Evolutionary conservation across 2,113 vertebrate genomes (phyloP).

Genomic region (Hydrolagus affinis): DNA sequence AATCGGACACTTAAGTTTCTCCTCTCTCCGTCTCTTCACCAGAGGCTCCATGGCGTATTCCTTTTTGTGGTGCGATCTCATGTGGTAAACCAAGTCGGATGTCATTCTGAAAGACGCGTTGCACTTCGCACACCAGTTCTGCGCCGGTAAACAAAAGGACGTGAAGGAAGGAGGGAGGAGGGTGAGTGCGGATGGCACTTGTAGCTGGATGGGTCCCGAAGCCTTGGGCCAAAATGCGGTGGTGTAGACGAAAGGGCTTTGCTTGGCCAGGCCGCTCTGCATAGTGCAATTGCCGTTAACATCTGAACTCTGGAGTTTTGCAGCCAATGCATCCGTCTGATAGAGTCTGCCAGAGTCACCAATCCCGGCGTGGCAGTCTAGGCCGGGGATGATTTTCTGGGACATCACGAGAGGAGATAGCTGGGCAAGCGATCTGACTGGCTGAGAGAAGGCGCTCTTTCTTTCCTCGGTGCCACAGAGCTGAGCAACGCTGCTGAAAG

Average conservation of each 20-base stretch:
- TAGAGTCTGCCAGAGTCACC: constrained; percentile 73
- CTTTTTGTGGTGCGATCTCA: constrained; percentile 97
- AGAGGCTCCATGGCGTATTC: constrained; percentile 87
- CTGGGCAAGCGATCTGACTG: constrained; percentile 72
- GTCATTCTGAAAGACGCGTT: constrained; percentile 98
- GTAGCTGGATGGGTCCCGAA: constrained; percentile 77
- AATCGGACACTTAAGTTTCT: constrained; percentile 96
- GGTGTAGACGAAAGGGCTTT: constrained; percentile 83
- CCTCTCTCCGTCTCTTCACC: constrained; percentile 84
- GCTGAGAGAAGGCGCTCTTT: constrained; percentile 90
- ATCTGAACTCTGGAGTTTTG: constrained; percentile 69
- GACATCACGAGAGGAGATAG: constrained; percentile 73
- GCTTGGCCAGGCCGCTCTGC: constrained; percentile 67
- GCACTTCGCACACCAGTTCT: constrained; percentile 98
- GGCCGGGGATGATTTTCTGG: constrained; percentile 64
- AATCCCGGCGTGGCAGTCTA: constrained; percentile 67
- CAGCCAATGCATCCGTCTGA: constrained; percentile 71
- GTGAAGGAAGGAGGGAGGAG: constrained; percentile 91
- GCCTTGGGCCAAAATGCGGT: constrained; percentile 90
- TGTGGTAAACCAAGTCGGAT: constrained; percentile 96
- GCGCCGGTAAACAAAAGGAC: constrained; percentile 87
- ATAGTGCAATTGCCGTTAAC: constrained; percentile 60
- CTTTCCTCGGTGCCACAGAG: constrained; percentile 58
- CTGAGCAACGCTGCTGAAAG: constrained; percentile 76
- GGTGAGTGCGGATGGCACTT: constrained; percentile 85